phyloP scores from a whole-genome alignment of 2,797 vertebrate genomes.

The Acanthis flammea region DNA sequence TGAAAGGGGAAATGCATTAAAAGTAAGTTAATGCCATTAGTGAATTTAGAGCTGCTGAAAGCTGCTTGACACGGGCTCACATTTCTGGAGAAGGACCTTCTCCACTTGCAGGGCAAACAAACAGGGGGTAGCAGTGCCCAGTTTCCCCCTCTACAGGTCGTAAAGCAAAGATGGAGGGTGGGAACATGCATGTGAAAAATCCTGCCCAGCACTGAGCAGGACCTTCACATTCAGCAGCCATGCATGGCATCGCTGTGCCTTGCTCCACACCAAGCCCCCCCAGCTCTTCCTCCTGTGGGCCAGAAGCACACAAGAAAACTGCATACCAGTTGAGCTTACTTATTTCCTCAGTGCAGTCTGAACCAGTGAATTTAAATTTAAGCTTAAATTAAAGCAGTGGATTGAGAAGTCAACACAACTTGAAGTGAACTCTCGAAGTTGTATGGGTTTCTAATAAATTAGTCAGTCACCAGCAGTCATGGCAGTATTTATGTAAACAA shows the following conservation, averaged over 20 bases:
- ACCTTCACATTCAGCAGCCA: too few species aligned
- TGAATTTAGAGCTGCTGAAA: slow-evolving; percentile 1
- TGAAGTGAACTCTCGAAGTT: not conserved
- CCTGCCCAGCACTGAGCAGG: not conserved
- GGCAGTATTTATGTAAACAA: not conserved
- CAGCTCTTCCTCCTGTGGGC: not conserved
- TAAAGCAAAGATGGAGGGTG: not conserved
- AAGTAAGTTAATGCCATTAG: not conserved
- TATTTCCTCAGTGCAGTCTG: not conserved
- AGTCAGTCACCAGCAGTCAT: not conserved
- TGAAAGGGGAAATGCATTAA: slow-evolving; percentile 4
- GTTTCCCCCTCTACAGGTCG: not conserved
- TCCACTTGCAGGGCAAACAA: not conserved
- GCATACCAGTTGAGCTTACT: not conserved
- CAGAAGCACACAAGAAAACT: not conserved
- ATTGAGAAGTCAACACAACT: not conserved
- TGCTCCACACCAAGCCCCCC: not conserved
- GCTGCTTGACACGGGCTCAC: not conserved
- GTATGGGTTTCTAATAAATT: not conserved
- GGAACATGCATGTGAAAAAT: accelerated
- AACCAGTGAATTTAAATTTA: not conserved
- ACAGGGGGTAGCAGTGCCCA: not conserved
- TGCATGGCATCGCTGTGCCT: accelerated
- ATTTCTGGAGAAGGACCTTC: not conserved
- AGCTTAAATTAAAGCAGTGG: not conserved